Conservation (phyloP, 2,113 vertebrate genomes). For the Sigmodon hispidus region DNA sequence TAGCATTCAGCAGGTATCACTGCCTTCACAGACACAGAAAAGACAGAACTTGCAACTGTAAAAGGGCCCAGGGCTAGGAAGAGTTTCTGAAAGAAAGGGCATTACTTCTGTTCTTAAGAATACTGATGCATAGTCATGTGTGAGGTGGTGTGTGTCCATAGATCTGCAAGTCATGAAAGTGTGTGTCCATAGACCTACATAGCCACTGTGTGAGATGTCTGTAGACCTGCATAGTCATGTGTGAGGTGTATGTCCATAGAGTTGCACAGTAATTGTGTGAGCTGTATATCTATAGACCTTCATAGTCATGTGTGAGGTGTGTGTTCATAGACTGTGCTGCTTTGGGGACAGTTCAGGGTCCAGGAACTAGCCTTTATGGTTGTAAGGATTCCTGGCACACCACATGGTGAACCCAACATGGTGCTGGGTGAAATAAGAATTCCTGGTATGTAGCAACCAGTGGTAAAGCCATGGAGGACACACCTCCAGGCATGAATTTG, state of each 20-base stretch:
- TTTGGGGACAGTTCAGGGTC: neutral
- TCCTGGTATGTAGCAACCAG: too few species aligned
- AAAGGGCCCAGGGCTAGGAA: neutral
- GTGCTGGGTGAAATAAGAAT: too few species aligned
- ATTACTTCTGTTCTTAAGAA: neutral
- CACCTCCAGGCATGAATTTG: too few species aligned
- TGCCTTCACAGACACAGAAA: too few species aligned
- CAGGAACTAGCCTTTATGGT: neutral
- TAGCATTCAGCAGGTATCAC: too few species aligned
- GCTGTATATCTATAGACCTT: too few species aligned
- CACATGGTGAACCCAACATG: too few species aligned
- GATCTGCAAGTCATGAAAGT: neutral
- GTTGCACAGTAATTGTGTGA: too few species aligned
- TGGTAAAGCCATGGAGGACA: too few species aligned
- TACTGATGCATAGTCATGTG: neutral
- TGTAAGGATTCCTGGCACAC: too few species aligned
- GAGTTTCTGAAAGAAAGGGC: neutral
- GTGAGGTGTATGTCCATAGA: neutral
- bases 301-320: neutral
- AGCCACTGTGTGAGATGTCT: neutral
- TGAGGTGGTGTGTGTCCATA: too few species aligned
- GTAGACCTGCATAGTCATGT: neutral
- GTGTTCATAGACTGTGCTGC: neutral
- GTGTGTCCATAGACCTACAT: neutral
- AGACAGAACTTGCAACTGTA: neutral